A percentile compares a stretch with the other conserved stretches of the same genome.
Conservation (phyloP, 1,140 invertebrate species). For the Ganaspis sp. region DNA sequence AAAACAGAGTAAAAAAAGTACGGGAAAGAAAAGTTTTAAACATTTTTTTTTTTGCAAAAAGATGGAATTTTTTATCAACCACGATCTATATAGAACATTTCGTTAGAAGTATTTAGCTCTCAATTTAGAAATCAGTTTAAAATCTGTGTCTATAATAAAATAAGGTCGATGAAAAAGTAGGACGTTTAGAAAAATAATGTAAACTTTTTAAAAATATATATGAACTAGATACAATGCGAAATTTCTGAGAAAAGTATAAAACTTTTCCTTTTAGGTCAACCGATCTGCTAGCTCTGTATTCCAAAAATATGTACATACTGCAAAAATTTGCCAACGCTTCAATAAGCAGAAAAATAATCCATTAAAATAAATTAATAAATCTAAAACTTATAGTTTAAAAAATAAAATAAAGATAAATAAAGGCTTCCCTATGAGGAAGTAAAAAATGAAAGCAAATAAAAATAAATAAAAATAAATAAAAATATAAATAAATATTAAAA, state of each 20-base stretch:
- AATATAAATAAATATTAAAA: too few species aligned
- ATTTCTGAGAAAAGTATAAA: not conserved
- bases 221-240: not conserved
- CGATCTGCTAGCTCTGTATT: not conserved
- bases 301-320: constrained; percentile 7
- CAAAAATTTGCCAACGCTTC: not conserved
- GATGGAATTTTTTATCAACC: not conserved
- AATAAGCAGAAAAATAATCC: not conserved
- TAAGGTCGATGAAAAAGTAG: not conserved
- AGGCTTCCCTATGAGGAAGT: too few species aligned
- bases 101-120: not conserved
- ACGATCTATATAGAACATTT: too few species aligned
- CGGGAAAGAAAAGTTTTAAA: too few species aligned
- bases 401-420: too few species aligned
- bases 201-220: not conserved
- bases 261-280: not conserved
- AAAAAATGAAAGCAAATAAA: too few species aligned
- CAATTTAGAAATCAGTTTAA: not conserved
- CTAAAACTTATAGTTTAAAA: too few species aligned
- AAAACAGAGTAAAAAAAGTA: too few species aligned
- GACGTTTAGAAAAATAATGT: not conserved
- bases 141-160: not conserved
- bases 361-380: not conserved
- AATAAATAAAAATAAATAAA: too few species aligned
- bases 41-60: not conserved